Conservation (phyloP, 2,113 vertebrate species). For the Cyanistes caeruleus region DNA sequence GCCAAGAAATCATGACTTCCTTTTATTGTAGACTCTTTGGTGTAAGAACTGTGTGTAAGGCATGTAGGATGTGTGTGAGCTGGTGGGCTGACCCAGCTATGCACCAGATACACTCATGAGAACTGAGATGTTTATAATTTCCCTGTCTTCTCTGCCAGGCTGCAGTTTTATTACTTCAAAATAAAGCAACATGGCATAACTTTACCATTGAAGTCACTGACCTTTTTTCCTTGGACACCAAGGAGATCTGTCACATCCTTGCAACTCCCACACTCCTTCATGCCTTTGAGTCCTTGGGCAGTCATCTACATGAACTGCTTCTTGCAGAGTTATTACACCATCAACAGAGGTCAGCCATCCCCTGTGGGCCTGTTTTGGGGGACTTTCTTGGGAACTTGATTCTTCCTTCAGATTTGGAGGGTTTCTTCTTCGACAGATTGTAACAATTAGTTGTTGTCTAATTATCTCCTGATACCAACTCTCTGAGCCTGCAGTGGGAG, state of each 20-base stretch:
- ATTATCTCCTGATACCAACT: neutral
- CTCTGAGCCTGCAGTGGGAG: neutral
- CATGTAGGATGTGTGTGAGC: neutral
- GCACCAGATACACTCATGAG: neutral
- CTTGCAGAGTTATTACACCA: neutral
- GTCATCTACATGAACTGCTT: neutral
- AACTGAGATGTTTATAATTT: neutral
- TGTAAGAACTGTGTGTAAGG: neutral
- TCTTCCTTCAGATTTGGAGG: neutral
- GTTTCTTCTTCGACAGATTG: neutral
- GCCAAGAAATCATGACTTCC: neutral
- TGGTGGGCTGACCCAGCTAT: neutral
- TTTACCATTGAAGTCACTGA: neutral
- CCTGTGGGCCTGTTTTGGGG: neutral
- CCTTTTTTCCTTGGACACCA: neutral
- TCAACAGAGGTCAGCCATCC: neutral
- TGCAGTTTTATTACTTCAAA: constrained; percentile 8
- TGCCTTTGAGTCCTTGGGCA: neutral
- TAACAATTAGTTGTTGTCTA: neutral
- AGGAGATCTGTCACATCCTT: neutral
- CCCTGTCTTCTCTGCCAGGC: neutral
- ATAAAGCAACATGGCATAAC: neutral
- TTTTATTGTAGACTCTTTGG: neutral
- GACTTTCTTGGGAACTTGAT: neutral
- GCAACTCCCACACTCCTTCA: neutral